These are phyloP conservation scores for Aegotheles bennettii DNA, from an alignment of 2,113 vertebrate species.

Conservation along the genomic window DNA sequence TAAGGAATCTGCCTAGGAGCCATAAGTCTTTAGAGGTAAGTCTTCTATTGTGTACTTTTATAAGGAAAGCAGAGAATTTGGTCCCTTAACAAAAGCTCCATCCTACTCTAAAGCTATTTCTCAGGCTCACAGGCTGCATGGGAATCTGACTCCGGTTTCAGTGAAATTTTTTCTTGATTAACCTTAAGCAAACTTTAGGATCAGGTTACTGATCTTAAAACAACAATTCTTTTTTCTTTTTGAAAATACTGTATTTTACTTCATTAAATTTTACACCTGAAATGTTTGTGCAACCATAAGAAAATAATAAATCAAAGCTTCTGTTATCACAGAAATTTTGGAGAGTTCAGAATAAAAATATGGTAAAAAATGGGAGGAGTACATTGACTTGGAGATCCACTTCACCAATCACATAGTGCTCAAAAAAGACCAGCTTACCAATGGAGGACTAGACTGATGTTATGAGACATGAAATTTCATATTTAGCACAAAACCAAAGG, in stretches of 20 bases:
- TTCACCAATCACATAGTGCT: neutral
- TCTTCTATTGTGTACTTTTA: neutral
- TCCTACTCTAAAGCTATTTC: neutral
- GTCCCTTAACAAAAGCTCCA: neutral
- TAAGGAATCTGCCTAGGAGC: neutral
- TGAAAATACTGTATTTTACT: slow-evolving; percentile 28
- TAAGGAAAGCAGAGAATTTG: neutral
- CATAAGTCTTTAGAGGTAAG: neutral
- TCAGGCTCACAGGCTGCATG: neutral
- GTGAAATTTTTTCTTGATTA: neutral
- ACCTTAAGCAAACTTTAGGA: neutral
- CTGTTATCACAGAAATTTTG: neutral
- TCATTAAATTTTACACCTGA: neutral
- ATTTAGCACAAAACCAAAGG: neutral
- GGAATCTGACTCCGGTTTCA: neutral
- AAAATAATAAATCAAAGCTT: neutral
- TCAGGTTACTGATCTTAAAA: slow-evolving; percentile 17
- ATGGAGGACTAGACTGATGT: neutral
- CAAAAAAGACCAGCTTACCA: neutral
- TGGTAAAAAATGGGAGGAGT: neutral
- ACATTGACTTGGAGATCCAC: neutral
- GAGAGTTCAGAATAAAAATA: neutral
- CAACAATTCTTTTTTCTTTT: neutral
- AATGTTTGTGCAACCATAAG: neutral
- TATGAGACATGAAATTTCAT: neutral